Evolutionary conservation across 2,113 vertebrate genomes (phyloP).

Genomic region (Bettongia penicillata): DNA sequence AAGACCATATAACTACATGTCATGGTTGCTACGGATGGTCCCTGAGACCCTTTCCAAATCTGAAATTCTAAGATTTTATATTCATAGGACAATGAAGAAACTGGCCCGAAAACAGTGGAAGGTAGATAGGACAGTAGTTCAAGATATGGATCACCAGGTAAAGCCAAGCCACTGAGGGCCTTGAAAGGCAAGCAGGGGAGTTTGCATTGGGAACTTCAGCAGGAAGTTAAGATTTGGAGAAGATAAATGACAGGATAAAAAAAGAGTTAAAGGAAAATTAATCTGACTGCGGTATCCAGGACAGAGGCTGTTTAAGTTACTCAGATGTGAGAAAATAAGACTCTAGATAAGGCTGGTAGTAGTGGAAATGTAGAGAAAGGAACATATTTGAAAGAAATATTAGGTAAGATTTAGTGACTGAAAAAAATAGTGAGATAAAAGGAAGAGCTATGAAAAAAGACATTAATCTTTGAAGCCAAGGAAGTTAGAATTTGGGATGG

Average conservation of each 20-base stretch:
- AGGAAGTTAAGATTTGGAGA: not conserved
- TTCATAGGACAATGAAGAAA: no score
- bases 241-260: no score
- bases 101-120: no score
- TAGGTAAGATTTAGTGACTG: not conserved
- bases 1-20: no score
- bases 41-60: no score
- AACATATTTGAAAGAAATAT: not conserved
- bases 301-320: no score
- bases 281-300: no score
- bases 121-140: no score
- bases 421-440: not conserved
- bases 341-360: not conserved
- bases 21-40: no score
- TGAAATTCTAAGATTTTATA: no score
- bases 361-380: slow-evolving; percentile 22
- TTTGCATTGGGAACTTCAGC: not conserved
- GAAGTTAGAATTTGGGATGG: slow-evolving; percentile 25
- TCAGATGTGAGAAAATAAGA: not conserved
- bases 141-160: no score
- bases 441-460: slow-evolving; percentile 20
- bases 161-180: not conserved
- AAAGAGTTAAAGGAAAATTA: no score
- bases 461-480: slow-evolving; percentile 17
- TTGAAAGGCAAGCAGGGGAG: not conserved